phyloP scores from a whole-genome alignment of 2,113 vertebrate species.

The Chiloscyllium plagiosum region DNA sequence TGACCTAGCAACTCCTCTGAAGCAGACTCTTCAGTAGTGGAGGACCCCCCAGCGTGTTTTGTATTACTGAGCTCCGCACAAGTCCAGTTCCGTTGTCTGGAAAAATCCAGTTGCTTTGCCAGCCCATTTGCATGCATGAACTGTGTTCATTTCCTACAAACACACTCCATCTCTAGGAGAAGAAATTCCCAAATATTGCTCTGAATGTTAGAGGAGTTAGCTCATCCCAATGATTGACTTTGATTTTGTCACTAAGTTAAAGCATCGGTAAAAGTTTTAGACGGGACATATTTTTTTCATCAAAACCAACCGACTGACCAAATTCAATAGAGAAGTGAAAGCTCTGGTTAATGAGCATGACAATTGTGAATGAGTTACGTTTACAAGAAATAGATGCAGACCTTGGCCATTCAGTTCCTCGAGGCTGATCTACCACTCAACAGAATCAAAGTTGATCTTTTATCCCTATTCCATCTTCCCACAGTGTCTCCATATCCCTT shows the following conservation, averaged over 20 bases:
- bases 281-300: too few relatives aligned
- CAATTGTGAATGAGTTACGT: neutral
- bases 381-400: neutral
- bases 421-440: neutral
- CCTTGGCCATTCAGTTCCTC: neutral
- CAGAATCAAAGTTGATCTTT: neutral
- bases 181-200: neutral
- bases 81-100: neutral
- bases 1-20: neutral
- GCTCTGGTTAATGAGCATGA: neutral
- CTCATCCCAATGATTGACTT: neutral
- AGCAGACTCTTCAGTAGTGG: neutral
- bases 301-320: too few relatives aligned
- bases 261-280: neutral
- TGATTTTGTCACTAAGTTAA: neutral
- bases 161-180: neutral
- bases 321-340: neutral
- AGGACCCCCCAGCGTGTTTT: neutral
- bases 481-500: neutral
- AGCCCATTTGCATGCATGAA: slow-evolving; percentile 18
- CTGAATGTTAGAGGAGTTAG: neutral
- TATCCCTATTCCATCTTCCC: neutral
- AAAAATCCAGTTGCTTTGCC: neutral
- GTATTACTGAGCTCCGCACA: neutral
- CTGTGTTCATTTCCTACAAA: neutral